Evolutionary conservation across 2,797 vertebrate species (phyloP).

Genomic region (Paramormyrops hopkinsi): DNA sequence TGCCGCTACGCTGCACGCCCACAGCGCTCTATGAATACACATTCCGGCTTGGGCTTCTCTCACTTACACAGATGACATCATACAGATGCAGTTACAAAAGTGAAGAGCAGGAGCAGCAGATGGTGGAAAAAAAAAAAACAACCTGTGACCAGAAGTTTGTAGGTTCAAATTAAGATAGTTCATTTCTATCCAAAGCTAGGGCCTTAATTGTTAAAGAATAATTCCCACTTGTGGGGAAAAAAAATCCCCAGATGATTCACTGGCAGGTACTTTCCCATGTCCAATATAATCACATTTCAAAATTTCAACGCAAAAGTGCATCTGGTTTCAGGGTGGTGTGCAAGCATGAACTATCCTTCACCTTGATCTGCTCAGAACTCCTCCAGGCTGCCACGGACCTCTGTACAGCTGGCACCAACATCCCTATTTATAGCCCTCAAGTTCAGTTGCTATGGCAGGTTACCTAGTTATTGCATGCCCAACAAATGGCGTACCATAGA

Average conservation of each 20-base stretch:
- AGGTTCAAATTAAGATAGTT: neutral
- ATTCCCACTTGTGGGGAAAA: neutral
- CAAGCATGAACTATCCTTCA: neutral
- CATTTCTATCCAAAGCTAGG: neutral
- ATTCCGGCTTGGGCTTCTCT: neutral
- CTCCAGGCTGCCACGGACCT: neutral
- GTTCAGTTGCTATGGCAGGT: slow-evolving; percentile 17
- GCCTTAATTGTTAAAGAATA: neutral
- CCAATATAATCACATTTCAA: neutral
- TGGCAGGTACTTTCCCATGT: neutral
- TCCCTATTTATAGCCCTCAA: neutral
- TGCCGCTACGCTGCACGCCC: neutral
- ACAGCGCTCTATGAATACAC: neutral
- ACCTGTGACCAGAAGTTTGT: neutral
- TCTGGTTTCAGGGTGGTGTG: neutral
- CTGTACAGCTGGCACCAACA: neutral
- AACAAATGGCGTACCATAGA: neutral
- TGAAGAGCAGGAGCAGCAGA: neutral
- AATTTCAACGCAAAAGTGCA: neutral
- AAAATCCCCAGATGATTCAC: neutral
- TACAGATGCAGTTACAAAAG: slow-evolving; percentile 14
- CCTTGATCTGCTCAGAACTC: neutral
- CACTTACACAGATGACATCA: neutral
- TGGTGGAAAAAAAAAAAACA: neutral
- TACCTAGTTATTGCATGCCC: neutral